Evolutionary conservation across 92 coral and sea anemone species (phyloP), one percentile per base, ranked within the genome.

Genomic region (Zoanthus gigantus): DNA sequence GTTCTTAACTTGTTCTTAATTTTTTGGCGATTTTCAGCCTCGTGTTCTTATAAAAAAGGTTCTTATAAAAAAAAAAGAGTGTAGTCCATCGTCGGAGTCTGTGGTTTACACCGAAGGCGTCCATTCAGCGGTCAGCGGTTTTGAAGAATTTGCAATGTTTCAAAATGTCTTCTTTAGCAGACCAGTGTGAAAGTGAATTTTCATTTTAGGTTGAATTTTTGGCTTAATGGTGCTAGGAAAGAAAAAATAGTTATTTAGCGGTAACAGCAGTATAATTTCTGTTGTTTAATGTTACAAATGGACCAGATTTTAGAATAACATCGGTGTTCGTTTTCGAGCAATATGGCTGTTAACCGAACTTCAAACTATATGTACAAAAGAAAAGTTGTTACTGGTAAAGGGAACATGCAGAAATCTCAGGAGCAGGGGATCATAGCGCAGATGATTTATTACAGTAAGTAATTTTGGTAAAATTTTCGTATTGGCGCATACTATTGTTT

Each of bases 341-440:
- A 88, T 78, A 88, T 88, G 95, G 92, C 95, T 82, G 74, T 74
- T 12, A 76, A 88, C 84, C 81, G 77, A 16, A 37, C 89, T 11
- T 81, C 82, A 30, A 68, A 83, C 45, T 90, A 91, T 78, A 79
- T 93, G 42, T 91, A 84, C 85, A 95, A 92, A 85, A 89, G 82
- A 48, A 89, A 85, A 14, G 66, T 72, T 79, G 83, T 83, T 32
- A 63, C 83, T 16, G 91, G 92, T 44, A 93, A 76, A 57, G 82
- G 72, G 74, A 91, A 78, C 72, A 73, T 79, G 71, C 90, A 91
- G 57, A 83, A 74, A 18, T 73, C 76, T 30, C 92, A 89, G 72
- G 96, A 90, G 42, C 89, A 88, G 80, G 98, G 99, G 17, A 91
- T 97, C 60, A 95, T 97, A 97, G 97, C 98, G 7, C 99, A 95